phyloP scores from a whole-genome alignment of 1,140 invertebrate species.

The Nautilus pompilius region DNA sequence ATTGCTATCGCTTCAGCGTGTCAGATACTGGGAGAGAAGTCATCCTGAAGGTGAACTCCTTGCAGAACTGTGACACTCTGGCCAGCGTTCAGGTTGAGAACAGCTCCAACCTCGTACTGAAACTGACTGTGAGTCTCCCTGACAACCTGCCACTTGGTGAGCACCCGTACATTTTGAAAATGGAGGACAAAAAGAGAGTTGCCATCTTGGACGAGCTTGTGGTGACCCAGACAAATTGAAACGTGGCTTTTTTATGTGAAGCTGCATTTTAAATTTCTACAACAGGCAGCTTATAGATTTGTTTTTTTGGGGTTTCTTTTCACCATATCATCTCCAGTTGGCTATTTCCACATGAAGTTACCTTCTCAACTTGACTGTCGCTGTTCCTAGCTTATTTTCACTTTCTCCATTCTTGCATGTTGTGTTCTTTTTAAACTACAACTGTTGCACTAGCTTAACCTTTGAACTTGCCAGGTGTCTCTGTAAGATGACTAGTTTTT shows the following conservation, averaged over 20 bases:
- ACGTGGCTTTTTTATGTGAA: neutral
- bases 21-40: slow-evolving; percentile 29
- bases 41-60: slow-evolving; percentile 28
- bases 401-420: too few relatives aligned
- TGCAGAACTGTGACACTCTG: slow-evolving; percentile 40
- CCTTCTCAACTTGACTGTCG: too few relatives aligned
- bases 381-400: too few relatives aligned
- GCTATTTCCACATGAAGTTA: too few relatives aligned
- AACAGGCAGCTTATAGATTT: too few relatives aligned
- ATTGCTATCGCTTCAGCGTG: slow-evolving; percentile 41
- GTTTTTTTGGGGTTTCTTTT: too few relatives aligned
- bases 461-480: too few relatives aligned
- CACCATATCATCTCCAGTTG: too few relatives aligned
- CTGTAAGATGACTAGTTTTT: too few relatives aligned
- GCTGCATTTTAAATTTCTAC: too few relatives aligned
- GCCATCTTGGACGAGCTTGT: slow-evolving; percentile 42
- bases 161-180: slow-evolving; percentile 41
- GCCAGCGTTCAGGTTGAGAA: slow-evolving; percentile 29
- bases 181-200: slow-evolving; percentile 40
- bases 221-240: neutral
- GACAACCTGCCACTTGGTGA: slow-evolving; percentile 10
- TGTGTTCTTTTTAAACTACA: too few relatives aligned
- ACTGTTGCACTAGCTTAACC: too few relatives aligned
- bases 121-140: slow-evolving; percentile 18
- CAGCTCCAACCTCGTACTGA: slow-evolving; percentile 21